phyloP scores from a whole-genome alignment of 1,140 invertebrate genomes.

The Littorina saxatilis region DNA sequence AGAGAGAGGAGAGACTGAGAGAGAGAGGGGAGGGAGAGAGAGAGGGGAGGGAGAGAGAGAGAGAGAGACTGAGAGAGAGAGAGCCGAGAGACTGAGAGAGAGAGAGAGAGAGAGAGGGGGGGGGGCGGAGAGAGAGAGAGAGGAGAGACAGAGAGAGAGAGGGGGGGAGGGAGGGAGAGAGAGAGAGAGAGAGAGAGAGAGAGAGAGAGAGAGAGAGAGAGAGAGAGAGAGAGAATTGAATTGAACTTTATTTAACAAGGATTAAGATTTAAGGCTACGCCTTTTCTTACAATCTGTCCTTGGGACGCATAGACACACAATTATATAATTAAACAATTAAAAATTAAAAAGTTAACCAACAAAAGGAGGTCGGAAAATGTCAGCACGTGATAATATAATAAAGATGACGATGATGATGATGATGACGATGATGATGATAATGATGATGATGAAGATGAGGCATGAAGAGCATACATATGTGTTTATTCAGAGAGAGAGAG shows the following conservation, averaged over 20 bases:
- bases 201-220: not conserved
- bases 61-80: conserved; percentile 15
- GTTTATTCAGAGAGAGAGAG: too few species aligned
- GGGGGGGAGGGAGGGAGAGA: not conserved
- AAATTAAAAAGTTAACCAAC: too few species aligned
- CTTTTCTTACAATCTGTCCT: too few species aligned
- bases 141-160: conserved; percentile 1
- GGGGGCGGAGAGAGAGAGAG: not conserved
- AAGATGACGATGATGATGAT: not conserved
- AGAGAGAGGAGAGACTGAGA: not conserved
- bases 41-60: conserved; percentile 4
- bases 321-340: too few species aligned
- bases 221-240: too few species aligned
- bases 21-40: not conserved
- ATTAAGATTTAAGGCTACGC: too few species aligned
- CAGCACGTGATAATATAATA: not conserved
- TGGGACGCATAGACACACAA: too few species aligned
- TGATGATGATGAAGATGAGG: too few species aligned
- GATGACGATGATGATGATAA: not conserved
- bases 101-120: not conserved
- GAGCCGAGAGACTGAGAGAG: not conserved
- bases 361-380: too few species aligned
- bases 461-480: too few species aligned
- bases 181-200: not conserved
- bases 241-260: too few species aligned